A percentile compares a stretch with the other conserved stretches of the same genome.
phyloP scores from a whole-genome alignment of 2,888 invertebrate species.

The Drosophila conformis region DNA sequence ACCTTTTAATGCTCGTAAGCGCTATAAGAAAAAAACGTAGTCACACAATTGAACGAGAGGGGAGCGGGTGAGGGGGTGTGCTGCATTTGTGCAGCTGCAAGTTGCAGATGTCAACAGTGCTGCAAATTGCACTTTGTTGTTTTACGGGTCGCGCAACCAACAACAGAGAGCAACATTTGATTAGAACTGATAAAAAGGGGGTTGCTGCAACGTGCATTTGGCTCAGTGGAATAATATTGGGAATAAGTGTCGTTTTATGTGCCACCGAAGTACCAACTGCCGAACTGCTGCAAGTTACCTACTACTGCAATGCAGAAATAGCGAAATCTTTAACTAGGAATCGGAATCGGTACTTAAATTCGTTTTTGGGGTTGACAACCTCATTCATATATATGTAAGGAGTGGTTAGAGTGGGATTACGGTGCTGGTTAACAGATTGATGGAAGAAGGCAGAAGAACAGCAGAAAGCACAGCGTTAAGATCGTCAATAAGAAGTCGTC shows the following conservation, averaged over 20 bases:
- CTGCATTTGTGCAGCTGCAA: conserved; percentile 9
- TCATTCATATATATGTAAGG: background rate
- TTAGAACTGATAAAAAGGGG: conserved; percentile 14
- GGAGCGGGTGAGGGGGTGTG: too few species aligned
- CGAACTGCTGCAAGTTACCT: background rate
- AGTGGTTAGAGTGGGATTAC: too few species aligned
- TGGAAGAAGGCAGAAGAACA: too few species aligned
- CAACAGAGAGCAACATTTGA: conserved; percentile 29
- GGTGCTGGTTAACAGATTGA: too few species aligned
- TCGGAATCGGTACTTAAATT: background rate
- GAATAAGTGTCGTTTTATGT: background rate
- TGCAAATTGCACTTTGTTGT: conserved; percentile 43
- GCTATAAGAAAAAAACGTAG: background rate
- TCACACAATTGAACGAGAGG: background rate
- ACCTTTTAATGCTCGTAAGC: background rate
- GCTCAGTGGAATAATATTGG: background rate
- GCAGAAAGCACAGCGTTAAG: too few species aligned
- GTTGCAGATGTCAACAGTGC: conserved; percentile 52
- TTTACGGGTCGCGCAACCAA: conserved; percentile 7
- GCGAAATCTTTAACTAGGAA: background rate
- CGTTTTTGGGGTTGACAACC: too few species aligned
- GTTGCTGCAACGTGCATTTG: background rate
- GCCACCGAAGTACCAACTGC: background rate
- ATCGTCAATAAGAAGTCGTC: too few species aligned
- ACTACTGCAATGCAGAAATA: background rate